A percentile compares a stretch with the other conserved stretches of the same genome.
phyloP scores from a whole-genome alignment of 2,888 invertebrate species.

The Cheiracanthium punctorium region DNA sequence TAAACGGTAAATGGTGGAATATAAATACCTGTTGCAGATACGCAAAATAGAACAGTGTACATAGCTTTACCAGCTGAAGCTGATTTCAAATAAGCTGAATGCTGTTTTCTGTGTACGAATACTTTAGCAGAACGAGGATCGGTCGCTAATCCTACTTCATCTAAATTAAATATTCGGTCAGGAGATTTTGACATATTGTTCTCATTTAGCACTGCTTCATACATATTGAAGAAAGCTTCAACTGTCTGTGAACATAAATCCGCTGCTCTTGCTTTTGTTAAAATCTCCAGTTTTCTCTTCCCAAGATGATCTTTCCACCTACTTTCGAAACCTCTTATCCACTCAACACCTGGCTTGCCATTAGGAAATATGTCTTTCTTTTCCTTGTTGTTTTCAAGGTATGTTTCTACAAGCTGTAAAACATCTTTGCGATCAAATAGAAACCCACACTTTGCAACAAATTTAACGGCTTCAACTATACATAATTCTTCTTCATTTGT shows the following conservation, averaged over 20 bases:
- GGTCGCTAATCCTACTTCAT: slow-evolving; percentile 9
- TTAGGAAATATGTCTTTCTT: not conserved
- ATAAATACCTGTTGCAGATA: slow-evolving; percentile 6
- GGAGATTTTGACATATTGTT: not conserved
- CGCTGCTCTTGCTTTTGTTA: slow-evolving; percentile 4
- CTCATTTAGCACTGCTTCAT: not conserved
- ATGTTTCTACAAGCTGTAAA: not conserved
- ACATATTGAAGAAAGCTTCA: not conserved
- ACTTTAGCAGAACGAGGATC: slow-evolving; percentile 9
- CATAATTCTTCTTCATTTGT: slow-evolving; percentile 14
- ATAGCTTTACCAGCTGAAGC: slow-evolving; percentile 13
- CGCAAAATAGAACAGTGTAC: slow-evolving; percentile 24
- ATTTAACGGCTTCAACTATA: not conserved
- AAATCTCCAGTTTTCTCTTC: slow-evolving; percentile 2
- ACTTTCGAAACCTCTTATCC: slow-evolving; percentile 5
- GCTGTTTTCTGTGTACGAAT: not conserved
- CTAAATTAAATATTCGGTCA: slow-evolving; percentile 4
- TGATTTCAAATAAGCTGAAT: slow-evolving; percentile 2
- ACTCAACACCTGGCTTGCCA: not conserved
- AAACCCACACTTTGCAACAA: slow-evolving; percentile 6
- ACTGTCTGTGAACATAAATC: not conserved
- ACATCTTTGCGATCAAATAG: slow-evolving; percentile 6
- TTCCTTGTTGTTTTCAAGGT: not conserved
- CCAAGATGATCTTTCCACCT: not conserved
- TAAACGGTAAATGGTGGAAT: slow-evolving; percentile 17